Evolutionary conservation across 2,888 invertebrate genomes (phyloP).

Genomic region (Griposia aprilina): DNA sequence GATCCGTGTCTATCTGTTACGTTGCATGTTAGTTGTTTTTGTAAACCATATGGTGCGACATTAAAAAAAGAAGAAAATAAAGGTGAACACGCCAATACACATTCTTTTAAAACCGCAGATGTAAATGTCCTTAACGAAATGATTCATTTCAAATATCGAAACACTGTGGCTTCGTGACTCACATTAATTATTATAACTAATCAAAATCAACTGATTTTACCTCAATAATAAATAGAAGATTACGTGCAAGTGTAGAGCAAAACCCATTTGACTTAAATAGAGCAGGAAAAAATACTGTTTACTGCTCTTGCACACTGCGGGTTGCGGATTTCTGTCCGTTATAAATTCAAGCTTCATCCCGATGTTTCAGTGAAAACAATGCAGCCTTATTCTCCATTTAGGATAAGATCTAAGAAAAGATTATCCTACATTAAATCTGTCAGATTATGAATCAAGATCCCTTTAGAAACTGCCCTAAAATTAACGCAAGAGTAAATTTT

Average conservation of each 20-base stretch:
- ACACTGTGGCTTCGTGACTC: background rate
- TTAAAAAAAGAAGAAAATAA: background rate
- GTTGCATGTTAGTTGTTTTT: too few relatives aligned
- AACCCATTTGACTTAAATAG: background rate
- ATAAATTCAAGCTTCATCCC: background rate
- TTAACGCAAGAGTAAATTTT: too few relatives aligned
- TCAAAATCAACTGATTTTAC: too few relatives aligned
- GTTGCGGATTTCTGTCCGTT: background rate
- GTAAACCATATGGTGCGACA: background rate
- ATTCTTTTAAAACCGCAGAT: slow-evolving; percentile 18
- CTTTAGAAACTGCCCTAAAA: background rate
- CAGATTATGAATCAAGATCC: background rate
- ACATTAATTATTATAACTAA: slow-evolving; percentile 4
- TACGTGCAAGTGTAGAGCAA: background rate
- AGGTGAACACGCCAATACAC: background rate
- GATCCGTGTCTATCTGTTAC: background rate
- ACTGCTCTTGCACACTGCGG: too few relatives aligned
- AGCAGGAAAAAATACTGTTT: background rate
- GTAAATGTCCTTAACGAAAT: background rate
- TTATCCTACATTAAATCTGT: background rate
- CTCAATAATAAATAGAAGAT: background rate
- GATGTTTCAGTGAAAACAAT: background rate
- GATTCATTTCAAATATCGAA: slow-evolving; percentile 12
- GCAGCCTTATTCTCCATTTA: too few relatives aligned
- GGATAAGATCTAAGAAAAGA: background rate